A percentile compares a stretch with the other conserved stretches of the same genome.
Conservation (phyloP, 2,797 vertebrate species). For the Schizopygopsis pylzovi region DNA sequence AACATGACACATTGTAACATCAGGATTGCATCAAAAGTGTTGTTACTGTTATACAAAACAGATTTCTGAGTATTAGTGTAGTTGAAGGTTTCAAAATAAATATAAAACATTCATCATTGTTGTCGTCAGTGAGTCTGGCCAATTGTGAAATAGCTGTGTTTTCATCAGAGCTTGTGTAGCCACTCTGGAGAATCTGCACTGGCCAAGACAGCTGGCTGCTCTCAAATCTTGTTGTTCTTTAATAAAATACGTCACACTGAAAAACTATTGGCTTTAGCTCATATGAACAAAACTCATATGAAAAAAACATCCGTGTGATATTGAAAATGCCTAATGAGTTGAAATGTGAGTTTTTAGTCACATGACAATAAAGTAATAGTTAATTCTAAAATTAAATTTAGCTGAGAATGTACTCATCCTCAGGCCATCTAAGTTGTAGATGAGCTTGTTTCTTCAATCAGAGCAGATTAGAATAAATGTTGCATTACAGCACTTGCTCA, state of each 20-base stretch:
- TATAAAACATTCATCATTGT: background rate
- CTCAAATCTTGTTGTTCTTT: background rate
- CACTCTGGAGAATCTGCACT: background rate
- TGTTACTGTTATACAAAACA: background rate
- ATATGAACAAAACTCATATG: background rate
- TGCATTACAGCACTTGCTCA: too few relatives aligned
- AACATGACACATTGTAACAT: background rate
- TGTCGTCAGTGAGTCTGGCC: background rate
- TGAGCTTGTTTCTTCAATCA: too few relatives aligned
- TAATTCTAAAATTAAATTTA: too few relatives aligned
- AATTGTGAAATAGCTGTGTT: background rate
- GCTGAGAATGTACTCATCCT: too few relatives aligned
- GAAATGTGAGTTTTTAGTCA: background rate
- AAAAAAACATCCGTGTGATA: background rate
- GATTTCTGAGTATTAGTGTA: background rate
- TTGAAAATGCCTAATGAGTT: background rate
- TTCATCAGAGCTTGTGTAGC: background rate
- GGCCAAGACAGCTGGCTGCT: background rate
- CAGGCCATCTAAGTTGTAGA: too few relatives aligned
- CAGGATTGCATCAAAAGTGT: background rate
- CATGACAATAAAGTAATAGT: background rate
- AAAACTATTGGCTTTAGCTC: background rate
- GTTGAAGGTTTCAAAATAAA: background rate
- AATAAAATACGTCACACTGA: background rate
- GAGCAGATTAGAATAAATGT: too few relatives aligned